Evolutionary conservation across 2,113 vertebrate species (phyloP).

Genomic region (Cochlearius cochlearius): DNA sequence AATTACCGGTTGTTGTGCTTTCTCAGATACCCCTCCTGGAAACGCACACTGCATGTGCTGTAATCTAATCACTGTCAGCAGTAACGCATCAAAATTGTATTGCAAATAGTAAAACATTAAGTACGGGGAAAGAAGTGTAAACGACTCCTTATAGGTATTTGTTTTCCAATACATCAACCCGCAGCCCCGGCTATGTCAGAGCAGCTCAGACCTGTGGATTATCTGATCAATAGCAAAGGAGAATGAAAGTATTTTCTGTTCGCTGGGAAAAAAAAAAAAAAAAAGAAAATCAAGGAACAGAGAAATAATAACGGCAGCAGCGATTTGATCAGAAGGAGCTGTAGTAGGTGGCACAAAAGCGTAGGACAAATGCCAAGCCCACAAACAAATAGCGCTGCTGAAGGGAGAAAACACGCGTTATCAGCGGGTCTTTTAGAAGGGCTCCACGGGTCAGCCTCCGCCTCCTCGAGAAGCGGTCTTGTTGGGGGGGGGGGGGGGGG

Average conservation of each 20-base stretch:
- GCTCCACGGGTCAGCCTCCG: background rate
- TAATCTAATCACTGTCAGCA: background rate
- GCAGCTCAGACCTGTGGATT: background rate
- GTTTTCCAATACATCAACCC: background rate
- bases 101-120: background rate
- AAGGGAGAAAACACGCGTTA: background rate
- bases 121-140: background rate
- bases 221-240: slow-evolving; percentile 8
- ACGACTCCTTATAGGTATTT: background rate
- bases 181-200: background rate
- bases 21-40: background rate
- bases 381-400: background rate
- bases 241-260: slow-evolving; percentile 8
- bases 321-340: background rate
- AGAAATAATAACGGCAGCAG: background rate
- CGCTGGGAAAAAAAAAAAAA: background rate
- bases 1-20: background rate
- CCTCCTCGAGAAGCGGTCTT: background rate
- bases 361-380: background rate
- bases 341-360: background rate
- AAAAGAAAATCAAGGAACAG: background rate
- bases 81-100: background rate
- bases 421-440: background rate
- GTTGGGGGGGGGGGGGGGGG: background rate
- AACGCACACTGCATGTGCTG: background rate